Conservation (phyloP, 1,140 invertebrate species). For the Aplysia californica region DNA sequence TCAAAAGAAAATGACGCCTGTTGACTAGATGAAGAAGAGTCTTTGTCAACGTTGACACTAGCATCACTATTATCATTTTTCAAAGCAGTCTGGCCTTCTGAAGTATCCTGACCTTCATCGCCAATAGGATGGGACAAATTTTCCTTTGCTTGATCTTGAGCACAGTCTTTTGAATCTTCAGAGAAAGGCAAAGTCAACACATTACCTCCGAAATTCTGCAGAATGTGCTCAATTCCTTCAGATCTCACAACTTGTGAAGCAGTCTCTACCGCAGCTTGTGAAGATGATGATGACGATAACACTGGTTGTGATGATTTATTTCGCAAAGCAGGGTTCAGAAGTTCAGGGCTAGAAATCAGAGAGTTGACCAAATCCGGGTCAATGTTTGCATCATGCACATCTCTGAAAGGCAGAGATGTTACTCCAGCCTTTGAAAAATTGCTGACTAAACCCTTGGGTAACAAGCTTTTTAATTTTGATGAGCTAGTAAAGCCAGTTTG, state of each 20-base stretch:
- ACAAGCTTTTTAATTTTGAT: constrained; percentile 6
- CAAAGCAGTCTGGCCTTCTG: background rate
- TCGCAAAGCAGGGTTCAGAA: too few relatives aligned
- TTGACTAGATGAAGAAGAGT: background rate
- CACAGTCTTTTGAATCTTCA: background rate
- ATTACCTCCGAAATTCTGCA: background rate
- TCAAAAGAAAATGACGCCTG: background rate
- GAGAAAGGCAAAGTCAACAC: background rate
- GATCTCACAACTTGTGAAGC: background rate
- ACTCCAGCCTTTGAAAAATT: background rate
- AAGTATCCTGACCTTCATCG: background rate
- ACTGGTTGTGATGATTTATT: background rate
- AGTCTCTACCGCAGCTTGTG: background rate
- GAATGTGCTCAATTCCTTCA: background rate
- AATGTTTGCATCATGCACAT: background rate
- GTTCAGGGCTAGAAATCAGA: background rate
- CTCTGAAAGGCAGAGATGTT: background rate
- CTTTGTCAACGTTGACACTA: background rate
- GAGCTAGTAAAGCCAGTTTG: background rate
- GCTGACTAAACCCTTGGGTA: background rate
- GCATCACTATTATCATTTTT: background rate
- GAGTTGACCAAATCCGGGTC: background rate
- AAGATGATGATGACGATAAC: background rate
- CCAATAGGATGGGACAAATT: background rate
- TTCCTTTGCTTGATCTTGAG: background rate